Percentiles rank a stretch among this genome's conserved stretches.
phyloP scores from a whole-genome alignment of 2,888 invertebrate species.

The Mythimna pallens region DNA sequence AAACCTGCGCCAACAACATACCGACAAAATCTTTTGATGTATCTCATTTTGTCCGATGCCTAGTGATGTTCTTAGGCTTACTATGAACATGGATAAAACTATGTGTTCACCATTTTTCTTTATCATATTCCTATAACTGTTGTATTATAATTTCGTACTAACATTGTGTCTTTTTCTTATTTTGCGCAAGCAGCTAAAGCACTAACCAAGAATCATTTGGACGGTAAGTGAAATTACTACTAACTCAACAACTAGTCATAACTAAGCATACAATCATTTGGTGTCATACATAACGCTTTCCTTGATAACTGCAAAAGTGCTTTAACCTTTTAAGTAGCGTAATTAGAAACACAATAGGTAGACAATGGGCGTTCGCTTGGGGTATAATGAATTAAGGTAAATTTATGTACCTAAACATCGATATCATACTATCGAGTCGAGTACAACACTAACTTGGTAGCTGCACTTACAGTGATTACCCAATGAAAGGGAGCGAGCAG shows the following conservation, averaged over 20 bases:
- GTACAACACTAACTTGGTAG: constrained; percentile 36
- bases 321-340: too few relatives aligned
- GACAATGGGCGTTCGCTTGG: too few relatives aligned
- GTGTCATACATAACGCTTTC: not conserved
- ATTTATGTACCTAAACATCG: constrained; percentile 1
- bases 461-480: constrained; percentile 68
- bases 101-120: not conserved
- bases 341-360: too few relatives aligned
- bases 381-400: too few relatives aligned
- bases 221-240: constrained; percentile 21
- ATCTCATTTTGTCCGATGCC: constrained; percentile 6
- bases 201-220: too few relatives aligned
- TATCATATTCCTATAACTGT: not conserved
- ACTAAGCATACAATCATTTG: not conserved
- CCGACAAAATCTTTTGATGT: constrained; percentile 24
- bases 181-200: constrained; percentile 37
- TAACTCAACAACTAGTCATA: not conserved
- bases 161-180: constrained; percentile 12
- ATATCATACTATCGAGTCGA: constrained; percentile 26
- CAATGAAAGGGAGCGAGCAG: constrained; percentile 61
- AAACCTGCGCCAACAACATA: constrained; percentile 3
- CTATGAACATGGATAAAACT: constrained; percentile 9
- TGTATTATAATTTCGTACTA: not conserved
- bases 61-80: constrained; percentile 1
- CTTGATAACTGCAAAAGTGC: not conserved